Base-by-base conservation (phyloP, 2,113 vertebrate species). In the Romanogobio albipinnatus region DNA sequence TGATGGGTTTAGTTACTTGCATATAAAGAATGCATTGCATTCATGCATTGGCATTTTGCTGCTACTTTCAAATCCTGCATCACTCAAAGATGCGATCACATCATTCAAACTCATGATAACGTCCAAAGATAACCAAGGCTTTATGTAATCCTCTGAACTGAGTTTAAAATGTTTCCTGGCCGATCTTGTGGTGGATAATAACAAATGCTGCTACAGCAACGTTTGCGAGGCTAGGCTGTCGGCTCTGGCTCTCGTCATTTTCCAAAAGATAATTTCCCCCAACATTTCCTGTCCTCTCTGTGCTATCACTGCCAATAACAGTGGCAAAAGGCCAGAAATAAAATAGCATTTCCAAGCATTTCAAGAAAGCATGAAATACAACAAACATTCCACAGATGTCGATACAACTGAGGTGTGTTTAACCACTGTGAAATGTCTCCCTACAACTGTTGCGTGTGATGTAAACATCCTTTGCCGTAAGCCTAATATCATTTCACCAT, bases 401-500 rank as follows among this genome's bases (percentile, higher is more conserved):
- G 6, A 29, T 53, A 76, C 14, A 36, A 19, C 49, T 22, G 74
- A 9, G 74, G 43, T 61, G 76, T 79, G 39, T 79, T 79, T 45
- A 47, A 79, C 39, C 66, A 22, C 75, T 58, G 29, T 59, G 22
- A 39, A 59, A 78, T 26, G 24, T 43, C 76, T 45, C 56, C 22
- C 22, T 15, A 62, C 39, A 62, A 17, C 39, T 0, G 36, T 62
- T 62, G 3, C 4, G 1, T 62, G 22, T 45, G n/a, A 77, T 77
- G 24, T 79, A 61, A 79, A 74, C 70, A 64, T 79, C 15, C 2
- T 59, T 39, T 78, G n/a, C 33, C 24, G 9, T 64, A 62, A 79
- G 58, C 39, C 39, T 64, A 45, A 79, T 45, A 26, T 10, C 36
- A 64, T 79, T 79, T 79, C 58, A 26, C n/a, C 1, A 13, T 26